Base-by-base conservation (phyloP, 35 echinoderm and acorn worm species). In the Anneissia japonica region DNA sequence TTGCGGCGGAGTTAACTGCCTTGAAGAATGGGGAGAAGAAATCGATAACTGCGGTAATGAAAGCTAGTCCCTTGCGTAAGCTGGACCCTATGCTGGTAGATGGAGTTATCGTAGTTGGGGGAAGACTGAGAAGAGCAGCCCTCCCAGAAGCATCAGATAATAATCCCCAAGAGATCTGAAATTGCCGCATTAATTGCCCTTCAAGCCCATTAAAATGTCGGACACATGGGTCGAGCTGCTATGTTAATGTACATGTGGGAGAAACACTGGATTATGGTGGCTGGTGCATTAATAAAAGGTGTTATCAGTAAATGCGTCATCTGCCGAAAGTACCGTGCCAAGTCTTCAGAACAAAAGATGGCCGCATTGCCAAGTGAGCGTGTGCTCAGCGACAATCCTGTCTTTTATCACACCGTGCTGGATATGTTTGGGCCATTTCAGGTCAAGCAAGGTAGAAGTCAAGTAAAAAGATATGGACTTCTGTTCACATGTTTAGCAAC, bases 401-500 rank as follows among this genome's bases (percentile, higher is more conserved):
- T 31, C 3, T 77, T 77, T 31, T 26, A 34, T 12, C 6, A 77
- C 11, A 35, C 76, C 10, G 76, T 16, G 4, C 11, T 77, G 9
- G 85, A 87, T 55, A 39, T 77, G 19, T 85, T 85, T 37, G 83
- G 32, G 4, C 32, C 74, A n/a, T 89, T 89, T 39, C 1, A 39
- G n/a, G 43, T 79, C 16, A 89, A 72, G 35, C 26, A 75, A 31
- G 36, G 72, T 37, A 31, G 87, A 29, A 82, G 74, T 32, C 23
- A 34, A 30, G 85, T 87, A 6, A 78, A 87, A 30, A 4, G 85
- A 43, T 79, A 77, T 36, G 72, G 72, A 39, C 28, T 37, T 4
- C 7, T 79, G 0, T 79, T 79, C 34, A 79, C 84, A 26, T 37
- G 75, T 36, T 28, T 87, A 12, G 21, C 85, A 11, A 79, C 36